phyloP scores from a whole-genome alignment of 64 coral and sea anemone genomes.

The Dendronephthya gigantea region DNA sequence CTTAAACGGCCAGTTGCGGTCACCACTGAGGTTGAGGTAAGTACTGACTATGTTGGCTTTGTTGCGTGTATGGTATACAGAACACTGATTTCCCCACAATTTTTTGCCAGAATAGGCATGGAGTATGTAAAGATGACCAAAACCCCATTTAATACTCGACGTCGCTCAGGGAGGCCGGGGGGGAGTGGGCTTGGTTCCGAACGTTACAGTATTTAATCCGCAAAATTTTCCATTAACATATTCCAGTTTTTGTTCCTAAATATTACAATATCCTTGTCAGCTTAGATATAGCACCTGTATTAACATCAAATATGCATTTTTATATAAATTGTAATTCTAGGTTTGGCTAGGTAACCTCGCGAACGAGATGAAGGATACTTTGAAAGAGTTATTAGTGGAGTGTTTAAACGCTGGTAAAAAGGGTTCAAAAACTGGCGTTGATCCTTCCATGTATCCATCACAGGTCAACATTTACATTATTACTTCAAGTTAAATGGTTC shows the following conservation, averaged over 20 bases:
- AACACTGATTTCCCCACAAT: not conserved
- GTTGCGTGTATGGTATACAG: not conserved
- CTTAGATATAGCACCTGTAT: no score
- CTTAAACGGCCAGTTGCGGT: conserved; percentile 77
- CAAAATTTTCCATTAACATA: no score
- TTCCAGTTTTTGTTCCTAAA: no score
- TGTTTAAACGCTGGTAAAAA: conserved; percentile 68
- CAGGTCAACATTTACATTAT: conserved; percentile 42
- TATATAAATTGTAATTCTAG: not conserved
- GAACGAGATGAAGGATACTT: conserved; percentile 91
- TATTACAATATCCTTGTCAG: no score
- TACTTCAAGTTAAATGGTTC: not conserved
- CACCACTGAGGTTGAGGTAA: conserved; percentile 93
- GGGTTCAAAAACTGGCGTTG: conserved; percentile 61
- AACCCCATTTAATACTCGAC: no score
- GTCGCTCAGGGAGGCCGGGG: no score
- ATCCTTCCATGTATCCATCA: conserved; percentile 85
- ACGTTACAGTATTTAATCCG: no score
- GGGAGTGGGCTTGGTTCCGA: no score
- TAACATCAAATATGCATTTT: no score
- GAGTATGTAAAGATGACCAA: no score
- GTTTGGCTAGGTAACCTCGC: conserved; percentile 87
- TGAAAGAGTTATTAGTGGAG: conserved; percentile 70
- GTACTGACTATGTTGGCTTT: not conserved
- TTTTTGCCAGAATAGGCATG: no score